Conservation (phyloP, 1,140 invertebrate species). For the Venustaconcha ellipsiformis region DNA sequence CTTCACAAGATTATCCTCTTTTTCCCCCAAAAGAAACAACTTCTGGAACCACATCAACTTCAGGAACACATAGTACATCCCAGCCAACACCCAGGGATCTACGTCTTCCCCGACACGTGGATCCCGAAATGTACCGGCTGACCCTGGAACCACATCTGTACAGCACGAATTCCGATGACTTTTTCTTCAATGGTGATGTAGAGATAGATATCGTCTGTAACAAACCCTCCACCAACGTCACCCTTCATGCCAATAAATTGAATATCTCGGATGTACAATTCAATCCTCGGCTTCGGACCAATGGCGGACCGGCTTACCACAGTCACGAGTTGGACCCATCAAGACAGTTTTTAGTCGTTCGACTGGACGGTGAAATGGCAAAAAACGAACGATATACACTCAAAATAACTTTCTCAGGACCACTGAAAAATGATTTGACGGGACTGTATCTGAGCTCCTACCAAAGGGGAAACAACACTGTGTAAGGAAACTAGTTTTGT, state of each 20-base stretch:
- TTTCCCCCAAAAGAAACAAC: no score
- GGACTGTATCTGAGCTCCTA: constrained; percentile 63
- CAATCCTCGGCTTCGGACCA: not conserved
- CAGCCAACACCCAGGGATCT: constrained; percentile 10
- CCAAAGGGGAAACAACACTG: constrained; percentile 42
- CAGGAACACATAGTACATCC: not conserved
- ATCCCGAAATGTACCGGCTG: constrained; percentile 57
- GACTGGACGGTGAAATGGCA: constrained; percentile 70
- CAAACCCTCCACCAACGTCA: constrained; percentile 75
- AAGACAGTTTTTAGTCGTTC: constrained; percentile 78
- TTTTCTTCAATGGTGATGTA: constrained; percentile 79
- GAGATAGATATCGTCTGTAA: constrained; percentile 76
- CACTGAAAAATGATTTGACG: constrained; percentile 78
- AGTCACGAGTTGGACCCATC: constrained; percentile 66
- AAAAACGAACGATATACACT: constrained; percentile 75
- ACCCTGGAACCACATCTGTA: constrained; percentile 60
- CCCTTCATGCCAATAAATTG: constrained; percentile 73
- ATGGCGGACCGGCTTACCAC: constrained; percentile 26
- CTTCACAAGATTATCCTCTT: no score
- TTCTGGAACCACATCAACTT: not conserved
- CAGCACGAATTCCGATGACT: constrained; percentile 36
- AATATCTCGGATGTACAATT: constrained; percentile 2
- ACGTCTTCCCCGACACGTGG: constrained; percentile 51
- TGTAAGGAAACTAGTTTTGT: constrained; percentile 44
- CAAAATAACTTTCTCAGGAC: constrained; percentile 76